phyloP scores from a whole-genome alignment of 2,888 invertebrate species.

The Dione juno region DNA sequence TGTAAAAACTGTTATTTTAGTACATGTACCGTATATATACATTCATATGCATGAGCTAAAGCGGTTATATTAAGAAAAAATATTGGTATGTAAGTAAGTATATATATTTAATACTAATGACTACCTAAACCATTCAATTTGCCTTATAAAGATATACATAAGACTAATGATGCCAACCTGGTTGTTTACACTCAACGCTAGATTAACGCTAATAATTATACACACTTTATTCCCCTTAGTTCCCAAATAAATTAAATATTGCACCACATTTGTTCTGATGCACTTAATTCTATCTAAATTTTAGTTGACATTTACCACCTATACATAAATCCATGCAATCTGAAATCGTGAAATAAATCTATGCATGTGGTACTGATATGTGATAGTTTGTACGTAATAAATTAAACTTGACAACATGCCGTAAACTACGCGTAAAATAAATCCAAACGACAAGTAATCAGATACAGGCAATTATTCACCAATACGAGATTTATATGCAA shows the following conservation, averaged over 20 bases:
- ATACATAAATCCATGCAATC: slow-evolving; percentile 40
- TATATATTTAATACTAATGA: no score
- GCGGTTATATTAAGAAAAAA: no score
- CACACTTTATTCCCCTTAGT: no score
- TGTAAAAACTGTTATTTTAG: no score
- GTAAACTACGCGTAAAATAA: slow-evolving; percentile 53
- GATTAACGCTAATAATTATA: no score
- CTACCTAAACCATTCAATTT: neutral
- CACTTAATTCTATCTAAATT: slow-evolving; percentile 29
- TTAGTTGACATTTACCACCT: slow-evolving; percentile 33
- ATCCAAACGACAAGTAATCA: slow-evolving; percentile 53
- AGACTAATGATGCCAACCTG: no score
- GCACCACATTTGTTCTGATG: slow-evolving; percentile 15
- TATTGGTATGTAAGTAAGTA: no score
- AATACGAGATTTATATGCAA: slow-evolving; percentile 59
- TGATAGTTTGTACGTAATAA: slow-evolving; percentile 46
- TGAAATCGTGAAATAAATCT: slow-evolving; percentile 43
- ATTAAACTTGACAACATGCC: slow-evolving; percentile 50
- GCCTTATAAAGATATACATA: no score
- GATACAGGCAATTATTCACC: slow-evolving; percentile 55
- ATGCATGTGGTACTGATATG: slow-evolving; percentile 36
- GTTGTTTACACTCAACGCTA: no score
- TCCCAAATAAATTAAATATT: neutral
- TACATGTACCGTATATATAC: no score
- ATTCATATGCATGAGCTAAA: no score